These are phyloP conservation scores for Macrosoma leucophasiata DNA, from an alignment of 2,888 invertebrate genomes.

Conservation along the genomic window DNA sequence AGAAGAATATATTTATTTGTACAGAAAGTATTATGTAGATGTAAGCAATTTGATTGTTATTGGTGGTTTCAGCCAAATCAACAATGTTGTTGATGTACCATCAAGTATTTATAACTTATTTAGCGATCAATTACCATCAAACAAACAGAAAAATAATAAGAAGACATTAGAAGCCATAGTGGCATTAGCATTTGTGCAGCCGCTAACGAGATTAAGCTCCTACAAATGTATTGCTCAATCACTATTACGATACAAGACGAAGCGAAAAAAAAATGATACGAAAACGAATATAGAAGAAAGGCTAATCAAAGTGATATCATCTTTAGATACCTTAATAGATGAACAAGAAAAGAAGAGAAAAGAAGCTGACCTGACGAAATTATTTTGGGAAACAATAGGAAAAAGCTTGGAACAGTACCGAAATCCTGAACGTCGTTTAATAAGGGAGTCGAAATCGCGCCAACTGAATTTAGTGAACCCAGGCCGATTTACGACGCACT, in stretches of 20 bases:
- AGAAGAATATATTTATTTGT: slow-evolving; percentile 82
- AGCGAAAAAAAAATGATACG: slow-evolving; percentile 50
- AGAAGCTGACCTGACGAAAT: slow-evolving; percentile 81
- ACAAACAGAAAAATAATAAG: slow-evolving; percentile 71
- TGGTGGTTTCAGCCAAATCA: slow-evolving; percentile 81
- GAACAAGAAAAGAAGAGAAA: slow-evolving; percentile 77
- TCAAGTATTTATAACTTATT: slow-evolving; percentile 73
- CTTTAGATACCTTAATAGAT: slow-evolving; percentile 78
- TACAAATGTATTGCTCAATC: slow-evolving; percentile 78
- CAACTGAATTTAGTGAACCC: slow-evolving; percentile 82
- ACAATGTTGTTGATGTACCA: slow-evolving; percentile 77
- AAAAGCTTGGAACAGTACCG: slow-evolving; percentile 78
- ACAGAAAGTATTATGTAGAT: slow-evolving; percentile 81
- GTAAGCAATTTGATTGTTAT: slow-evolving; percentile 84
- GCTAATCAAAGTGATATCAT: slow-evolving; percentile 74
- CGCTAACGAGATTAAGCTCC: slow-evolving; percentile 76
- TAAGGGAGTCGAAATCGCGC: slow-evolving; percentile 84
- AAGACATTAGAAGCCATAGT: slow-evolving; percentile 76
- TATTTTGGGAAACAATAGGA: slow-evolving; percentile 84
- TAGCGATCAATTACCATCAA: slow-evolving; percentile 71
- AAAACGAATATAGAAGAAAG: slow-evolving; percentile 70
- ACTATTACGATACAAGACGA: slow-evolving; percentile 64
- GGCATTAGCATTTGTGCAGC: slow-evolving; percentile 76
- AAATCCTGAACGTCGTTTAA: slow-evolving; percentile 80
- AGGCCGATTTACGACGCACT: slow-evolving; percentile 84